Conservation (phyloP, 1,140 invertebrate species). For the Solenopsis fugax region DNA sequence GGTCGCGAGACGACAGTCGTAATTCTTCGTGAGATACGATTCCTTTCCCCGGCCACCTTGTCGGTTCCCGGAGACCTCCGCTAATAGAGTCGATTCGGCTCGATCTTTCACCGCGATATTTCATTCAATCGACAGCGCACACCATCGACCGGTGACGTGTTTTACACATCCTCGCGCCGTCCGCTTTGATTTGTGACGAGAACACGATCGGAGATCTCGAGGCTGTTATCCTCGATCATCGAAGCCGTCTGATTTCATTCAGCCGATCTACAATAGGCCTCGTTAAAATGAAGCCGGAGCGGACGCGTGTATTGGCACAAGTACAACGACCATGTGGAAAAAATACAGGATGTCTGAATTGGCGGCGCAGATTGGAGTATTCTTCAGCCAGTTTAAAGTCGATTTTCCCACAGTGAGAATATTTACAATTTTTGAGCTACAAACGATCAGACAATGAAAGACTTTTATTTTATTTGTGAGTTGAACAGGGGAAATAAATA, state of each 20-base stretch:
- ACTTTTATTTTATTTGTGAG: neutral
- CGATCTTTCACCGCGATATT: slow-evolving; percentile 36
- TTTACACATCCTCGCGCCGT: slow-evolving; percentile 10
- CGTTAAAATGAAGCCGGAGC: slow-evolving; percentile 60
- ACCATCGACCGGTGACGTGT: neutral
- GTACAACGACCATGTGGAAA: slow-evolving; percentile 7
- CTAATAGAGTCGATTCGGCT: slow-evolving; percentile 26
- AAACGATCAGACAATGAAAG: neutral
- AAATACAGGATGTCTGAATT: slow-evolving; percentile 35
- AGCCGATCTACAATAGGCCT: slow-evolving; percentile 51
- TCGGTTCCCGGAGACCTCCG: neutral
- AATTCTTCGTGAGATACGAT: slow-evolving; percentile 39
- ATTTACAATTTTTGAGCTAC: neutral
- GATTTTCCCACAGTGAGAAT: neutral
- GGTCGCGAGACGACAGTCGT: slow-evolving; percentile 5
- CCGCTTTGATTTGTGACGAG: slow-evolving; percentile 31
- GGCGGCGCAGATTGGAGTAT: slow-evolving; percentile 12
- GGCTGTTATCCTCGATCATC: slow-evolving; percentile 27
- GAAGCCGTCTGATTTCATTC: slow-evolving; percentile 38
- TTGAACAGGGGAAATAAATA: neutral
- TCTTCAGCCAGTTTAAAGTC: neutral
- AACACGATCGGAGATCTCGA: slow-evolving; percentile 16
- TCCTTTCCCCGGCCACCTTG: neutral
- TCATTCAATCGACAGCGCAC: slow-evolving; percentile 30
- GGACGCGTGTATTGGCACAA: neutral